A percentile compares a stretch with the other conserved stretches of the same genome.
These are phyloP conservation scores for Aphelinus certus DNA, from an alignment of 1,140 invertebrate species.

Conservation along the genomic window DNA sequence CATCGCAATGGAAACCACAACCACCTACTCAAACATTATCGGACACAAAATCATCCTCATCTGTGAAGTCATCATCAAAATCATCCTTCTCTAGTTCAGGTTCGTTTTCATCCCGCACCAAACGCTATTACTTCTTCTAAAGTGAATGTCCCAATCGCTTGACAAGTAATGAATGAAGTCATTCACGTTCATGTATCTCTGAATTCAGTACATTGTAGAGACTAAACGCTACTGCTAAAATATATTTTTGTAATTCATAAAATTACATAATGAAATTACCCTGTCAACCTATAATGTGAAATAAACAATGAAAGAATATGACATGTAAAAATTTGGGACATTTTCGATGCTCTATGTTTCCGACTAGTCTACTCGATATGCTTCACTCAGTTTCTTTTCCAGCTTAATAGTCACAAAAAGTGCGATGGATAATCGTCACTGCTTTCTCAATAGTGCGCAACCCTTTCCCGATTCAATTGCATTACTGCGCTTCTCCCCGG, in stretches of 20 bases:
- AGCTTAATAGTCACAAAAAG: conserved; percentile 53
- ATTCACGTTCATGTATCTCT: conserved; percentile 6
- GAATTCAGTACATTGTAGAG: neutral
- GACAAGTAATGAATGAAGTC: conserved; percentile 15
- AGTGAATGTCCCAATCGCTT: conserved; percentile 36
- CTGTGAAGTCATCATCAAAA: conserved; percentile 31
- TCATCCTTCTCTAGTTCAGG: conserved; percentile 37
- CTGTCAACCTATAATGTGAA: conserved; percentile 21
- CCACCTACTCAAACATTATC: conserved; percentile 27
- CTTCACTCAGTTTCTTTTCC: conserved; percentile 53
- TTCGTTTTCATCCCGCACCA: conserved; percentile 38
- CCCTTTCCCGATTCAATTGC: conserved; percentile 42
- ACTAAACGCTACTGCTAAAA: conserved; percentile 7
- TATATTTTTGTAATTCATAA: conserved; percentile 38
- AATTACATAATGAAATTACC: conserved; percentile 23
- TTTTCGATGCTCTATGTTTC: conserved; percentile 17
- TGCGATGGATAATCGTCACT: conserved; percentile 51
- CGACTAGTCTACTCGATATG: no score
- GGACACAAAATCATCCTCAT: conserved; percentile 39
- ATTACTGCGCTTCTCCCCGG: no score
- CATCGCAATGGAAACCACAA: conserved; percentile 69
- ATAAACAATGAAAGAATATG: conserved; percentile 26
- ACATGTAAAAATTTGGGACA: conserved; percentile 33
- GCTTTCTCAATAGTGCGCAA: conserved; percentile 47
- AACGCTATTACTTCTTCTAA: conserved; percentile 39